Evolutionary conservation across 2,888 invertebrate species (phyloP).

Genomic region (Cremastinae sp.): DNA sequence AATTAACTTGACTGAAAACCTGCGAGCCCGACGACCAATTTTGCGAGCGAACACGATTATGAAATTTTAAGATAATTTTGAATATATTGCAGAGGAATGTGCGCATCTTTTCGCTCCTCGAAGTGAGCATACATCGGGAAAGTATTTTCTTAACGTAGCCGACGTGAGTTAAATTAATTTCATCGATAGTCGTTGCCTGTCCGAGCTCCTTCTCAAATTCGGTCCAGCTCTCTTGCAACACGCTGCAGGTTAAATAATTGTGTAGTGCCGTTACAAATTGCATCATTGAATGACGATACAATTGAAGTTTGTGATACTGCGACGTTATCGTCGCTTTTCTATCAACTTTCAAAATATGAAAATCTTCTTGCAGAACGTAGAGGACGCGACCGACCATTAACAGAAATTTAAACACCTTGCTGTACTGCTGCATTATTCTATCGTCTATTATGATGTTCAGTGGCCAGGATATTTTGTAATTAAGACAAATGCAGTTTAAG

Average conservation of each 20-base stretch:
- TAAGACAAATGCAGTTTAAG: constrained; percentile 86
- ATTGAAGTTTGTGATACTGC: constrained; percentile 87
- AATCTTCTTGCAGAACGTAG: constrained; percentile 88
- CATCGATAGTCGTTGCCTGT: constrained; percentile 86
- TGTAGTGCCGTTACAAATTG: constrained; percentile 89
- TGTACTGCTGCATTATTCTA: constrained; percentile 86
- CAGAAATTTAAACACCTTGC: constrained; percentile 88
- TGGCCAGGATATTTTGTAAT: constrained; percentile 89
- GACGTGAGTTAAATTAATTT: constrained; percentile 87
- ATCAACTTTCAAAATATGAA: constrained; percentile 85
- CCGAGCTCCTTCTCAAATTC: constrained; percentile 87
- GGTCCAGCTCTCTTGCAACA: constrained; percentile 88
- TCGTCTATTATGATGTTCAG: constrained; percentile 88
- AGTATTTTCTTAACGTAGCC: constrained; percentile 88
- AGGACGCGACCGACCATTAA: constrained; percentile 89
- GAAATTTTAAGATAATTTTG: constrained; percentile 87
- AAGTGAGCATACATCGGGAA: constrained; percentile 88
- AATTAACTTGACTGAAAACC: constrained; percentile 84
- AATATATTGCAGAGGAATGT: constrained; percentile 88
- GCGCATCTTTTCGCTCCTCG: constrained; percentile 86
- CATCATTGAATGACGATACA: constrained; percentile 88
- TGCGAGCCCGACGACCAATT: constrained; percentile 83
- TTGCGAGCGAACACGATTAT: constrained; percentile 83
- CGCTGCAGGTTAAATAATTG: constrained; percentile 89
- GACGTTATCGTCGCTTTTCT: constrained; percentile 82